Evolutionary conservation across 2,797 vertebrate genomes (phyloP).

Genomic region (Bradypodion pumilum): DNA sequence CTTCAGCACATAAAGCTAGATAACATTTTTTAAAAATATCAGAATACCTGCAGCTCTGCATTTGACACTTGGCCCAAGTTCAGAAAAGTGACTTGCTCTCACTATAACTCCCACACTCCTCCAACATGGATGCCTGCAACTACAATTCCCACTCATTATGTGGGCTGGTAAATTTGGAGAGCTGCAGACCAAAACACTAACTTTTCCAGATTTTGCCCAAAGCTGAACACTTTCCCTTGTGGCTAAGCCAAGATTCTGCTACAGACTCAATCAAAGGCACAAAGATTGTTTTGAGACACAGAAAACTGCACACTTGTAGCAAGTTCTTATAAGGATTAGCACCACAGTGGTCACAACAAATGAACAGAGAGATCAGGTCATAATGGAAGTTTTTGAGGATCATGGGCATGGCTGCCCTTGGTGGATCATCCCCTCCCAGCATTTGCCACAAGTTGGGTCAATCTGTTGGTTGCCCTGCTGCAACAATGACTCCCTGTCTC

Average conservation of each 20-base stretch:
- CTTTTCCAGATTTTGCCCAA: too few species aligned
- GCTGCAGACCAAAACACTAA: too few species aligned
- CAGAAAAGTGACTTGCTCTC: too few species aligned
- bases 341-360: neutral
- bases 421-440: neutral
- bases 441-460: neutral
- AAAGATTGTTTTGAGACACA: neutral
- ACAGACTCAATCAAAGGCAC: slow-evolving; percentile 1
- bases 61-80: neutral
- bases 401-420: neutral
- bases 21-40: neutral
- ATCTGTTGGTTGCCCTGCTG: neutral
- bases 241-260: neutral
- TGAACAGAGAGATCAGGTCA: neutral
- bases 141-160: too few species aligned
- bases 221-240: neutral
- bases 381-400: neutral
- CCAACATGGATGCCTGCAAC: too few species aligned
- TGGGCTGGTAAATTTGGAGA: too few species aligned
- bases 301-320: neutral
- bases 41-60: neutral
- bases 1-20: neutral
- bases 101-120: too few species aligned
- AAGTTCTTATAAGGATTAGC: slow-evolving; percentile 6
- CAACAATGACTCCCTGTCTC: too few species aligned